phyloP scores from a whole-genome alignment of 2,113 vertebrate species.

The Cariama cristata region DNA sequence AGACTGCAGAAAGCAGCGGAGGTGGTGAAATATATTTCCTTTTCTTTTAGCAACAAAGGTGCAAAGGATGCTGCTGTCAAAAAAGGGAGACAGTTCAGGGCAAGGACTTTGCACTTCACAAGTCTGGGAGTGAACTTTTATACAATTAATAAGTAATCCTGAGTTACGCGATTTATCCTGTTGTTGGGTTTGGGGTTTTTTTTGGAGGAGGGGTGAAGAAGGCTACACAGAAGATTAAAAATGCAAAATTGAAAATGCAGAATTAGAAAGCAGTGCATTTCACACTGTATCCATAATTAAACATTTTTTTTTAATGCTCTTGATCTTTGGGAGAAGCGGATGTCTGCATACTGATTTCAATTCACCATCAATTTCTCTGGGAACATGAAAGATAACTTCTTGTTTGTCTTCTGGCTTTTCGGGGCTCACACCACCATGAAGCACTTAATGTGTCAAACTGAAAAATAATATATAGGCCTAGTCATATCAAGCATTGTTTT shows the following conservation, averaged over 20 bases:
- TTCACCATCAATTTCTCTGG: neutral
- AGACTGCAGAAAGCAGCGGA: neutral
- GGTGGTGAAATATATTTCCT: neutral
- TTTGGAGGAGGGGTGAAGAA: neutral
- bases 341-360: neutral
- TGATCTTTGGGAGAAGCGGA: neutral
- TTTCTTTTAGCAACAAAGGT: neutral
- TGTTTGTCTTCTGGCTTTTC: neutral
- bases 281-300: neutral
- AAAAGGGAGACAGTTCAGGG: neutral
- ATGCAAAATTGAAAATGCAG: neutral
- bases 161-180: neutral
- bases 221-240: neutral
- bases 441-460: neutral
- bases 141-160: neutral
- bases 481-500: neutral
- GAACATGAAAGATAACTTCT: neutral
- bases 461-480: neutral
- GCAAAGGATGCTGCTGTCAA: neutral
- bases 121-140: neutral
- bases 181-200: neutral
- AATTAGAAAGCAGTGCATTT: neutral
- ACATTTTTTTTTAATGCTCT: neutral
- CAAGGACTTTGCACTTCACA: neutral
- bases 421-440: neutral